Evolutionary conservation across 1,140 invertebrate genomes (phyloP), one percentile per base, ranked within the genome.

Genomic region (Heliothis virescens): DNA sequence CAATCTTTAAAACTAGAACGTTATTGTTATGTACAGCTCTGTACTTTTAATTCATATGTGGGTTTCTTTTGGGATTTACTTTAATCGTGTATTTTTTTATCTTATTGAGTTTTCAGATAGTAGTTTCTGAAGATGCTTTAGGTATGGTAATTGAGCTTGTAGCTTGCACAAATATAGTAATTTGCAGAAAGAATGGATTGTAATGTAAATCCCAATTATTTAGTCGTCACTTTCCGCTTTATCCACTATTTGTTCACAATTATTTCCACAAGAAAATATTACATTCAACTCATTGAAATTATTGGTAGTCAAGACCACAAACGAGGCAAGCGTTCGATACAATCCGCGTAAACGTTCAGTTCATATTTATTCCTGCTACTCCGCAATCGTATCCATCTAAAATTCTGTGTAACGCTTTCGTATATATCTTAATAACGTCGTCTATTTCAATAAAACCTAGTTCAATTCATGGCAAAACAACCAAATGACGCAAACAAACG

Each of bases 401-500:
- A 47, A 67, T 78, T 78, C 63, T 57, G 41, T 48, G 52, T 29
- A 69, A 69, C 34, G 63, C 29, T 47, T 73, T 41, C 55, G n/a
- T 63, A 73, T 63, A 67, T 57, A 75, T 74, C 63, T 75, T 55
- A 69, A 76, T 76, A 80, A 71, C 73, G 47, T 48, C 63, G 34
- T 76, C 65, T 60, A 78, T 81, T 72, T 81, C 80, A 76, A 81
- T 81, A 81, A 77, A 86, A 92, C 75, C 72, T 73, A 83, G 81
- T 87, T 79, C 83, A 88, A 88, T 88, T 89, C 86, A 86, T 81
- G 79, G 78, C 34, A 83, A 73, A 85, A 82, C 82, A 79, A 78
- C 71, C 74, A 86, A 86, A 88, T 85, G 88, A 85, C 71, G 82
- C 87, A 85, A 83, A 88, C 88, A 88, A 87, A 90, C 90, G 89